phyloP scores from a whole-genome alignment of 92 coral and sea anemone genomes.

The Actinostola sp. region DNA sequence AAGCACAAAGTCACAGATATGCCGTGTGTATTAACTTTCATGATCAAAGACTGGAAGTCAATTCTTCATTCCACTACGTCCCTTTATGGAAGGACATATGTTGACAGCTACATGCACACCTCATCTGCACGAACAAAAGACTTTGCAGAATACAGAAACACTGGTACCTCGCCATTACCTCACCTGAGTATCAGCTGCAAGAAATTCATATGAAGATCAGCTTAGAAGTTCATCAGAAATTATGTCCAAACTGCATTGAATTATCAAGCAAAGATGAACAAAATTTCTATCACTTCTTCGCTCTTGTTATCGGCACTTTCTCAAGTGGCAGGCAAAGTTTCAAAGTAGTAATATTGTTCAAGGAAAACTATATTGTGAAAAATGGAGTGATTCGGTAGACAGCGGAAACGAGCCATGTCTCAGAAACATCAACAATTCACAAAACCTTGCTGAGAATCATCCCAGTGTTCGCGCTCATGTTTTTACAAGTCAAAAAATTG shows the following conservation, averaged over 20 bases:
- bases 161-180: too few species aligned
- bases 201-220: not conserved
- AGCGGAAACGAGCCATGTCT: not conserved
- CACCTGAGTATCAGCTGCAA: not conserved
- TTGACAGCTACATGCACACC: too few species aligned
- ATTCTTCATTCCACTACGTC: not conserved
- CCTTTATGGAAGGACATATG: slow-evolving; percentile 17
- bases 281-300: not conserved
- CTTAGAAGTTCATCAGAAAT: not conserved
- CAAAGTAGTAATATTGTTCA: not conserved
- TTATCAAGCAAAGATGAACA: slow-evolving; percentile 4
- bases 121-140: not conserved
- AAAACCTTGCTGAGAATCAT: slow-evolving; percentile 14
- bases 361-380: not conserved
- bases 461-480: slow-evolving; percentile 36
- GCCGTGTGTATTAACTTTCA: not conserved
- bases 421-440: not conserved
- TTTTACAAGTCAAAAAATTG: slow-evolving; percentile 49
- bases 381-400: too few species aligned
- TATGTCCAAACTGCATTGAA: not conserved
- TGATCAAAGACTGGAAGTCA: slow-evolving; percentile 8
- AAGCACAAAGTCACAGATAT: too few species aligned
- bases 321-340: not conserved
- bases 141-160: too few species aligned
- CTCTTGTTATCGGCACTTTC: not conserved